Percentiles rank a stretch among this genome's conserved stretches.
phyloP scores from a whole-genome alignment of 2,888 invertebrate species.

The Amphiduros pacificus region DNA sequence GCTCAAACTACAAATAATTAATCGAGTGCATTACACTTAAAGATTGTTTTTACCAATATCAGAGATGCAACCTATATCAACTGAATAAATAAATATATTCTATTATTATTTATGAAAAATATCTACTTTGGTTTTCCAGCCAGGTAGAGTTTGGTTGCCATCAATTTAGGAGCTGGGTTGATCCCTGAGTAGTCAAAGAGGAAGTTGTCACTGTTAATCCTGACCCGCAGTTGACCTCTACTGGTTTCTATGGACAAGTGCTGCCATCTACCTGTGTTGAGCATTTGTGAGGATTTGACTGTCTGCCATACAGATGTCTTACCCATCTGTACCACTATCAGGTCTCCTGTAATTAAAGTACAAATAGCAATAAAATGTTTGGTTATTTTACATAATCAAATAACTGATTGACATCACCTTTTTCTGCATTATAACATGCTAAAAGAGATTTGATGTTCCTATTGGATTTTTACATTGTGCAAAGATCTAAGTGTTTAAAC shows the following conservation, averaged over 20 bases:
- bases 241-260: slow-evolving; percentile 95
- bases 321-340: slow-evolving; percentile 2
- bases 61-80: no score
- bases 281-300: slow-evolving; percentile 77
- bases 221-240: slow-evolving; percentile 87
- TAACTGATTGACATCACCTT: no score
- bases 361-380: neutral
- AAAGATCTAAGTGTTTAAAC: no score
- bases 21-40: no score
- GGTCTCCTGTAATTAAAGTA: slow-evolving; percentile 1
- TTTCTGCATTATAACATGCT: no score
- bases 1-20: neutral
- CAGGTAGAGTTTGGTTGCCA: slow-evolving; percentile 3
- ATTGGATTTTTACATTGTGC: no score
- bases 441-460: no score
- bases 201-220: slow-evolving; percentile 80
- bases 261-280: slow-evolving; percentile 94
- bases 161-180: neutral
- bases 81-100: no score
- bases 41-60: no score
- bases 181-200: slow-evolving; percentile 30
- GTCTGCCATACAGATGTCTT: slow-evolving; percentile 66
- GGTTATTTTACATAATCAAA: neutral
- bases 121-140: slow-evolving; percentile 10
- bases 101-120: neutral